phyloP scores from a whole-genome alignment of 2,797 vertebrate genomes.

The Gila robusta region DNA sequence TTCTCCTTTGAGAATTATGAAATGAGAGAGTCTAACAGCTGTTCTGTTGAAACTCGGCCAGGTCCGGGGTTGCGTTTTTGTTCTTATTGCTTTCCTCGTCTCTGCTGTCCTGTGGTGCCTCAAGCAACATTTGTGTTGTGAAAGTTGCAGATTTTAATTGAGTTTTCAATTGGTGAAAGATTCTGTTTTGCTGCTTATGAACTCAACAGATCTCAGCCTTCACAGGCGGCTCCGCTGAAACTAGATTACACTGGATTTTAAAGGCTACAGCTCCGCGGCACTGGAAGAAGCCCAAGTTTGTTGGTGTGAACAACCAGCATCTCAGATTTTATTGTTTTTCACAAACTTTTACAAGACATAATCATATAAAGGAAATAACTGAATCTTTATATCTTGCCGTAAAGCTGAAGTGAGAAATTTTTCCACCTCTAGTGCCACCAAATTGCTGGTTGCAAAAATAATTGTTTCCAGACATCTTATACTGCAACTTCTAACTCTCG shows the following conservation, averaged over 20 bases:
- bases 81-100: constrained; percentile 49
- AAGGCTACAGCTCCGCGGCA: constrained; percentile 46
- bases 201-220: constrained; percentile 52
- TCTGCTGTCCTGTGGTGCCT: constrained; percentile 24
- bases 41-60: constrained; percentile 33
- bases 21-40: constrained; percentile 40
- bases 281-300: neutral
- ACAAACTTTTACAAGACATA: constrained; percentile 19
- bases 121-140: constrained; percentile 36
- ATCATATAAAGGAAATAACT: constrained; percentile 5
- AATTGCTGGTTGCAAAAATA: neutral
- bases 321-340: constrained; percentile 11
- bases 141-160: constrained; percentile 66
- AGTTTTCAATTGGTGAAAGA: constrained; percentile 67
- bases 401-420: neutral
- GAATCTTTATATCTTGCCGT: neutral
- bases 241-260: constrained; percentile 70
- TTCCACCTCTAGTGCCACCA: neutral
- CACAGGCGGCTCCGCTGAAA: constrained; percentile 55
- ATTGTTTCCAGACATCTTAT: neutral
- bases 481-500: neutral
- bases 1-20: constrained; percentile 53
- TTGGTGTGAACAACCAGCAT: constrained; percentile 3
- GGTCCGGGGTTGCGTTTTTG: constrained; percentile 38
- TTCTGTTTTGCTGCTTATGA: constrained; percentile 49